These are phyloP conservation scores for Serripes groenlandicus DNA, from an alignment of 2,888 invertebrate genomes.

Conservation along the genomic window DNA sequence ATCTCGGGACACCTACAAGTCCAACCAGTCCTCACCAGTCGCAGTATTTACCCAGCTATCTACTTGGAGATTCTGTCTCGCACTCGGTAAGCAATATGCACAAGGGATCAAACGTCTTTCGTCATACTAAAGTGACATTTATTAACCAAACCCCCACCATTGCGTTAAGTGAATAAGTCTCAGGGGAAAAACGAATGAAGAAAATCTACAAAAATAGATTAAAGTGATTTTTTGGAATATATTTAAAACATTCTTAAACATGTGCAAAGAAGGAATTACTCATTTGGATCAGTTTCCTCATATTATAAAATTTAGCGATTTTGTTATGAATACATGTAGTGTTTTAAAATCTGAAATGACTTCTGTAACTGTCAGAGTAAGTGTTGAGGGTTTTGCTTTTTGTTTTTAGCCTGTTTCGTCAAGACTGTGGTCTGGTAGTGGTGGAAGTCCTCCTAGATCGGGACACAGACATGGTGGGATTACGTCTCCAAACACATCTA, in stretches of 20 bases:
- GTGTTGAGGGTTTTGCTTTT: background rate
- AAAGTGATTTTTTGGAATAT: too few relatives aligned
- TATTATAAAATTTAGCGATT: too few relatives aligned
- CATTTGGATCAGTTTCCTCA: too few relatives aligned
- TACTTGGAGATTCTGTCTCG: constrained; percentile 77
- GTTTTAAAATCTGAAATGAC: too few relatives aligned
- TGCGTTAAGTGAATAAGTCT: too few relatives aligned
- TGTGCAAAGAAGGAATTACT: too few relatives aligned
- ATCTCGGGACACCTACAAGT: constrained; percentile 75
- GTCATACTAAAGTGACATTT: background rate
- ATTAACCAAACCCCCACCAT: too few relatives aligned
- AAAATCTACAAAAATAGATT: too few relatives aligned
- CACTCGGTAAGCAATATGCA: constrained; percentile 72
- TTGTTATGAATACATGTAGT: too few relatives aligned
- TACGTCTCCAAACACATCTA: constrained; percentile 61
- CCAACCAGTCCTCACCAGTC: constrained; percentile 73
- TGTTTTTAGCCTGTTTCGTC: constrained; percentile 68
- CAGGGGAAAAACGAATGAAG: too few relatives aligned
- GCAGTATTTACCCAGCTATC: constrained; percentile 77
- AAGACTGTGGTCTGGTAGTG: constrained; percentile 71
- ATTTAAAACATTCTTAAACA: too few relatives aligned
- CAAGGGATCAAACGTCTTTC: background rate
- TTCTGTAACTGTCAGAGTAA: background rate
- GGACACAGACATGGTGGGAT: constrained; percentile 54
- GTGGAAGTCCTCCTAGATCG: constrained; percentile 68